These are phyloP conservation scores for Sphenopsis melanotis DNA, from an alignment of 2,797 vertebrate species.

Conservation along the genomic window DNA sequence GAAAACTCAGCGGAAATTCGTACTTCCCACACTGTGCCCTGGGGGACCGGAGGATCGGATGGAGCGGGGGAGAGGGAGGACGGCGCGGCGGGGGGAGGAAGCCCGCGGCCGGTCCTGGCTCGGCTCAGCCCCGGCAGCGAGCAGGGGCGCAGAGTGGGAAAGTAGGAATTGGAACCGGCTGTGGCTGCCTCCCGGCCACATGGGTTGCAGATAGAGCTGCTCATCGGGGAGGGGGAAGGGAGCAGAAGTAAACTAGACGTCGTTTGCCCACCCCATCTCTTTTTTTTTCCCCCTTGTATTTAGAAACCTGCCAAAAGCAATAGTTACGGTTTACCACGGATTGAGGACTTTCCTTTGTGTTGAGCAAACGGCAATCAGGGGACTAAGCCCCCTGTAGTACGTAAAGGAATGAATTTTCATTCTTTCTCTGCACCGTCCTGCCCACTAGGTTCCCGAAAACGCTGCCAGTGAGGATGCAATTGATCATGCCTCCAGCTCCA, in stretches of 20 bases:
- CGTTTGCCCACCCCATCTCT: accelerated
- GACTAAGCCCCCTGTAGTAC: neutral
- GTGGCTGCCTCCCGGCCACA: conserved; percentile 32
- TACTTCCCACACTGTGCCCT: conserved; percentile 83
- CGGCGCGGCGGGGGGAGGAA: conserved; percentile 22
- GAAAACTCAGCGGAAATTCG: conserved; percentile 78
- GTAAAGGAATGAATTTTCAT: neutral
- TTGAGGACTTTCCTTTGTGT: neutral
- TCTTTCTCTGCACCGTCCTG: neutral
- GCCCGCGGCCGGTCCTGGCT: conserved; percentile 32
- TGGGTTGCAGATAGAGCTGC: conserved; percentile 9
- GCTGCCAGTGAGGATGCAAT: neutral
- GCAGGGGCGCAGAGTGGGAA: conserved; percentile 41
- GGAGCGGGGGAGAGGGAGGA: conserved; percentile 47
- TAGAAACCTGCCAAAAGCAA: neutral
- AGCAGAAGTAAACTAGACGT: conserved; percentile 32
- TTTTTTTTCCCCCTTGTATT: accelerated
- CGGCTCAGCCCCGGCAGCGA: neutral
- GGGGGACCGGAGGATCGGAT: conserved; percentile 66
- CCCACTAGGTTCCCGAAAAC: neutral
- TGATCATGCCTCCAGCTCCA: neutral
- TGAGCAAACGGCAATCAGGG: neutral
- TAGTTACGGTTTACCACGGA: neutral
- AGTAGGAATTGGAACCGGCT: conserved; percentile 28
- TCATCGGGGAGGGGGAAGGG: conserved; percentile 58